Evolutionary conservation across 1,140 invertebrate genomes (phyloP).

Genomic region (Temnothorax curvispinosus): DNA sequence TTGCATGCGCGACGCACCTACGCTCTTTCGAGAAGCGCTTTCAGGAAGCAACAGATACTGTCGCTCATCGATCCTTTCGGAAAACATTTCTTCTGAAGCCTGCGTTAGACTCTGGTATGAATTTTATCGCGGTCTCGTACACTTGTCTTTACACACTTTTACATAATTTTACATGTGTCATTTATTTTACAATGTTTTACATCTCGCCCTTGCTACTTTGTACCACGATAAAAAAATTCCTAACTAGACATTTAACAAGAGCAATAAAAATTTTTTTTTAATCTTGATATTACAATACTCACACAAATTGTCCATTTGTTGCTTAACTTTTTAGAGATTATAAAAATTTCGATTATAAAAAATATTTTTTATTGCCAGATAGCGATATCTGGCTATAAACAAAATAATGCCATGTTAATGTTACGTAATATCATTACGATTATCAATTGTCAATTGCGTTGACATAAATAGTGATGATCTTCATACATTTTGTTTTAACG

Average conservation of each 20-base stretch:
- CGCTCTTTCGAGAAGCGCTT: background rate
- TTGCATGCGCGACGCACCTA: constrained; percentile 45
- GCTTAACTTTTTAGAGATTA: background rate
- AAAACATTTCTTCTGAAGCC: constrained; percentile 16
- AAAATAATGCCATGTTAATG: background rate
- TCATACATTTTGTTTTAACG: constrained; percentile 25
- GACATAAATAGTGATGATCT: background rate
- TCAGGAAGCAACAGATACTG: constrained; percentile 50
- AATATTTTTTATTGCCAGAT: background rate
- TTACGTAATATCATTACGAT: background rate
- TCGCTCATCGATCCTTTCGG: constrained; percentile 33
- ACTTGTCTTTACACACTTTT: constrained; percentile 22
- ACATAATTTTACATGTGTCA: constrained; percentile 12
- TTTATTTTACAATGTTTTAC: no score
- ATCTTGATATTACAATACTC: background rate
- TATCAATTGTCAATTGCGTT: background rate
- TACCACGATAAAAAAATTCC: background rate
- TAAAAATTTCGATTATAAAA: background rate
- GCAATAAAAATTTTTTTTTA: background rate
- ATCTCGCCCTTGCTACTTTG: background rate
- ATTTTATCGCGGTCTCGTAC: background rate
- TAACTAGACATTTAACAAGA: background rate
- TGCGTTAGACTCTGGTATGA: background rate
- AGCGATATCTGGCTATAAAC: background rate
- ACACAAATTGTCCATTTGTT: background rate